These are phyloP conservation scores for Eledone cirrhosa DNA, from an alignment of 2,888 invertebrate species.

Conservation along the genomic window DNA sequence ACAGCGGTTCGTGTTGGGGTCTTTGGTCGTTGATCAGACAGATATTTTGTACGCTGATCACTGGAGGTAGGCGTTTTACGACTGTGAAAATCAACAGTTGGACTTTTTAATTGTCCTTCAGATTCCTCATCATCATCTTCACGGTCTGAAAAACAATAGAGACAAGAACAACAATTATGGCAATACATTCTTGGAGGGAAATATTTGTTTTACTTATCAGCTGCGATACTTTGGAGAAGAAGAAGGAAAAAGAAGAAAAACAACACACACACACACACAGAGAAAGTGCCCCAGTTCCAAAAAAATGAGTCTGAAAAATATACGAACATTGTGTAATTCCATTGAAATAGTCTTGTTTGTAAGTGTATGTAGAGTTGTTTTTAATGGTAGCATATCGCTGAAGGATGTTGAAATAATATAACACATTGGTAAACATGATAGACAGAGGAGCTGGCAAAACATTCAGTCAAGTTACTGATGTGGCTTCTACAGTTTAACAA, in stretches of 20 bases:
- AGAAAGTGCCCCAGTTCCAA: too few species aligned
- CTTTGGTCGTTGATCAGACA: constrained; percentile 49
- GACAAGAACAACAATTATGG: constrained; percentile 18
- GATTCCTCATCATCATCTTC: constrained; percentile 36
- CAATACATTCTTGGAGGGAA: constrained; percentile 25
- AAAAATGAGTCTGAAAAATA: too few species aligned
- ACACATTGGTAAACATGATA: too few species aligned
- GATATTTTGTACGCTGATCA: constrained; percentile 49
- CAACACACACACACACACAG: too few species aligned
- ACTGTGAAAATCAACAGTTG: constrained; percentile 36
- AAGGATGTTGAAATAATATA: too few species aligned
- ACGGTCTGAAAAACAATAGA: constrained; percentile 31
- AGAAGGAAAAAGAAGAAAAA: constrained; percentile 40
- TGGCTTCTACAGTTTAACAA: too few species aligned
- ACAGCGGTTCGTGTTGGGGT: constrained; percentile 50
- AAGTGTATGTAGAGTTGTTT: too few species aligned
- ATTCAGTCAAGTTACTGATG: too few species aligned
- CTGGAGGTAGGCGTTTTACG: constrained; percentile 30
- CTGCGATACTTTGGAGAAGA: constrained; percentile 39
- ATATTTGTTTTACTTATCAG: constrained; percentile 39
- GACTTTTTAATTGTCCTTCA: constrained; percentile 42
- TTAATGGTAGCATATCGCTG: too few species aligned
- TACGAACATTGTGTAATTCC: too few species aligned
- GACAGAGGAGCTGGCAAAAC: too few species aligned
- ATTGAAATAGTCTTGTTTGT: too few species aligned